Evolutionary conservation across 2,888 invertebrate genomes (phyloP), one percentile per base, ranked within the genome.

Genomic region (Hyalella azteca): DNA sequence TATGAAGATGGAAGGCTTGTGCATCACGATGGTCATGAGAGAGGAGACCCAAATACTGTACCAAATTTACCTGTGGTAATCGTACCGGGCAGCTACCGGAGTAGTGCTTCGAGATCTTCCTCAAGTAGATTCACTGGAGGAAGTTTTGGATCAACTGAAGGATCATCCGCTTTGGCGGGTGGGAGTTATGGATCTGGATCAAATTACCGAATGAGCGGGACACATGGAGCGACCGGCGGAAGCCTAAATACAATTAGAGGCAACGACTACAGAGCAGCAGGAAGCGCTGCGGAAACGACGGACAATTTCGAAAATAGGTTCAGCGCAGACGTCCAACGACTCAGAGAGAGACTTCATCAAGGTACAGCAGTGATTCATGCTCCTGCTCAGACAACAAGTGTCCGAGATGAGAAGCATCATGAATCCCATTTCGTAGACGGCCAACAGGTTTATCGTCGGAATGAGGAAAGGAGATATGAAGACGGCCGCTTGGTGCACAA

Each of bases 361-460:
- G 77, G 77, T 29, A 81, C 73, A 73, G 26, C 73, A 13, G 22
- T 75, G 0, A 40, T 66, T 45, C 26, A 59, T 32, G 29, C 78
- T 11, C 79, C 59, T n/a, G 78, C 73, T 41, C 32, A 60, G 29
- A 32, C 19, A 36, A 79, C 80, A 2, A 78, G 77, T 59, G 77
- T 77, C 40, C 81, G 81, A n/a, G 48, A 39, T 1, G 83, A 83
- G 50, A 78, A 76, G 29, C 78, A 73, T n/a, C 77, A 76, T 9
- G 73, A 80, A 59, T 77, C 81, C 3, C 81, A 78, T 9, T 83
- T 81, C 36, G 80, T 81, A n/a, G 80, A 83, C 39, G 83, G 83
- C 15, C 66, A 82, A 32, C 83, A 81, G 32, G 83, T 83, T 29
- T 83, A 82, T 41, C 77, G 60, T 22, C 78, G 66, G 26, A 80